phyloP scores from a whole-genome alignment of 2,888 invertebrate genomes.

The Stenodema calcarata region DNA sequence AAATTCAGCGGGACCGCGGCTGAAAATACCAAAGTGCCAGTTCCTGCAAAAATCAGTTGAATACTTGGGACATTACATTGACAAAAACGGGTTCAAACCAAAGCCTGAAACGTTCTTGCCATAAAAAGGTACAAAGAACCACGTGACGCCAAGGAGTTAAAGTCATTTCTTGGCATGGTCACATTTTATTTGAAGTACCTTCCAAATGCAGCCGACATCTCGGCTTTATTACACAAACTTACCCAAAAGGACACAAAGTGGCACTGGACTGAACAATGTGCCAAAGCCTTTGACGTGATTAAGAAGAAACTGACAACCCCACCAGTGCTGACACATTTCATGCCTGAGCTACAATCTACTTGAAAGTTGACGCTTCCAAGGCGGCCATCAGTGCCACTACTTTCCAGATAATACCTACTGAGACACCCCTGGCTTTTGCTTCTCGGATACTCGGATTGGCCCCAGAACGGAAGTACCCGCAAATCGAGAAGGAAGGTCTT shows the following conservation, averaged over 20 bases:
- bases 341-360: not conserved
- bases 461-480: too few species aligned
- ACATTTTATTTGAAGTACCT: slow-evolving; percentile 60
- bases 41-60: too few species aligned
- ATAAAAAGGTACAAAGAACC: not conserved
- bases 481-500: too few species aligned
- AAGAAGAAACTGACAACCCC: slow-evolving; percentile 18
- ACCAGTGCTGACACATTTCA: slow-evolving; percentile 41
- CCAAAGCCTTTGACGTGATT: slow-evolving; percentile 30
- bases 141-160: slow-evolving; percentile 41
- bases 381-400: not conserved
- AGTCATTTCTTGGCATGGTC: slow-evolving; percentile 58
- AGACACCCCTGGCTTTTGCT: not conserved
- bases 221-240: slow-evolving; percentile 31
- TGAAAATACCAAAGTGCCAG: not conserved
- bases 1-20: not conserved
- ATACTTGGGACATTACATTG: too few species aligned
- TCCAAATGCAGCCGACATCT: slow-evolving; percentile 30
- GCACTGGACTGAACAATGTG: slow-evolving; percentile 16
- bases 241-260: slow-evolving; percentile 10
- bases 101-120: not conserved
- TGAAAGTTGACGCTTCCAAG: not conserved
- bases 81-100: not conserved
- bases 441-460: too few species aligned
- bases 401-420: not conserved